These are phyloP conservation scores for Scaptomyza graminum DNA, from an alignment of 1,140 invertebrate genomes.

Conservation along the genomic window DNA sequence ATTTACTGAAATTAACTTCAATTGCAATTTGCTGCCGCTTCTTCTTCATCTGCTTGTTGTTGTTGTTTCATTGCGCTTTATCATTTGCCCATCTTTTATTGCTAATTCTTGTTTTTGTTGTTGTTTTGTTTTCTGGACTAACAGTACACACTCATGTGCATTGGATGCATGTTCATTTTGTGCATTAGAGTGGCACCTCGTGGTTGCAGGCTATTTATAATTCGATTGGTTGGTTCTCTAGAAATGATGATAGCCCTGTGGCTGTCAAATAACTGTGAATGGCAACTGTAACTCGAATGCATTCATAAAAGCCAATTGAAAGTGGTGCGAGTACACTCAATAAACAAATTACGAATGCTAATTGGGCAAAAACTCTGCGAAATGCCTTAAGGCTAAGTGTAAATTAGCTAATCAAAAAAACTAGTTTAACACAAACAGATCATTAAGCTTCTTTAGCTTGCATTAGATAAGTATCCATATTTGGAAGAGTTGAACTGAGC, in stretches of 20 bases:
- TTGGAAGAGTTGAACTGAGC: too few species aligned
- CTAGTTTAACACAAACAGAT: not conserved
- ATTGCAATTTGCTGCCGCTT: slow-evolving; percentile 69
- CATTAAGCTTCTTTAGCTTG: too few species aligned
- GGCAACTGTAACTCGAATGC: slow-evolving; percentile 59
- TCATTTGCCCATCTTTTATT: slow-evolving; percentile 63
- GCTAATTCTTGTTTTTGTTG: slow-evolving; percentile 19
- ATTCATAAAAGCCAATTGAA: slow-evolving; percentile 36
- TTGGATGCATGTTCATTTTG: slow-evolving; percentile 43
- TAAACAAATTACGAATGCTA: slow-evolving; percentile 7
- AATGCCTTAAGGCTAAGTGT: not conserved
- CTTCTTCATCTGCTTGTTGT: slow-evolving; percentile 20
- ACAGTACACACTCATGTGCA: slow-evolving; percentile 46
- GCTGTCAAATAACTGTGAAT: slow-evolving; percentile 55
- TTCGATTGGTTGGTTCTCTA: slow-evolving; percentile 29
- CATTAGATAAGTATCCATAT: too few species aligned
- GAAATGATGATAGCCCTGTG: slow-evolving; percentile 30
- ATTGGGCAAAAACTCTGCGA: not conserved
- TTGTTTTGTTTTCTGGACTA: slow-evolving; percentile 37
- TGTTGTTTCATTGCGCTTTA: slow-evolving; percentile 57
- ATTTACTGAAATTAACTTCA: slow-evolving; percentile 83
- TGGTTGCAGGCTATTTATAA: slow-evolving; percentile 31
- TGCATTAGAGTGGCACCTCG: slow-evolving; percentile 62
- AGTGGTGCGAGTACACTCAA: slow-evolving; percentile 2
- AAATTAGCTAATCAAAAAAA: not conserved